Conservation (phyloP, 2,113 vertebrate genomes). For the Panurus biarmicus region DNA sequence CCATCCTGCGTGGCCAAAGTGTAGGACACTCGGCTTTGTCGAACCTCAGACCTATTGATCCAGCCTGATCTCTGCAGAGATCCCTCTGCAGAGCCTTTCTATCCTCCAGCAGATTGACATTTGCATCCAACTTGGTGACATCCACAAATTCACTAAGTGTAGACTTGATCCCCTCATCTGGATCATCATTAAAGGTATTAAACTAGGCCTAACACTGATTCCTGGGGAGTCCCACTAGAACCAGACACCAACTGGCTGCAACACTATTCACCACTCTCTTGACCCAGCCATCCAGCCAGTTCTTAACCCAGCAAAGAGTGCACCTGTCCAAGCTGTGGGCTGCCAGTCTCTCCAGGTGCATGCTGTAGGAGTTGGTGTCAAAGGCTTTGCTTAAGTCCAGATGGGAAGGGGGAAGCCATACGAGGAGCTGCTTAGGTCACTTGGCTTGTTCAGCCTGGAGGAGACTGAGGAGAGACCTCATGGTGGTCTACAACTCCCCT, state of each 20-base stretch:
- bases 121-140: not conserved
- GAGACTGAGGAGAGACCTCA: not conserved
- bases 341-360: not conserved
- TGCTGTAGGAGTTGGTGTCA: rapidly evolving
- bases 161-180: not conserved
- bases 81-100: not conserved
- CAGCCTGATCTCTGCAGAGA: not conserved
- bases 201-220: not conserved
- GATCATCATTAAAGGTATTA: not conserved
- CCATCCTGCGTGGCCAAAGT: not conserved
- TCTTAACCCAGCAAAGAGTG: not conserved
- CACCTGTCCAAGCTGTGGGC: not conserved
- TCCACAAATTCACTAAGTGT: not conserved
- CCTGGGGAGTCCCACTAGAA: not conserved
- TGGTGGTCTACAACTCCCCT: not conserved
- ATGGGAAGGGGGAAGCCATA: not conserved
- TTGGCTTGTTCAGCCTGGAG: not conserved
- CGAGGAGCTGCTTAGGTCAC: not conserved
- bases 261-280: rapidly evolving
- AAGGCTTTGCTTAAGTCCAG: not conserved
- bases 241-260: not conserved
- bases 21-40: not conserved
- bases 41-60: not conserved
- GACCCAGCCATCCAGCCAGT: not conserved
- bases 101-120: not conserved